A percentile compares a stretch with the other conserved stretches of the same genome.
Conservation (phyloP, 2,797 vertebrate species). For the Sebastes taczanowskii region DNA sequence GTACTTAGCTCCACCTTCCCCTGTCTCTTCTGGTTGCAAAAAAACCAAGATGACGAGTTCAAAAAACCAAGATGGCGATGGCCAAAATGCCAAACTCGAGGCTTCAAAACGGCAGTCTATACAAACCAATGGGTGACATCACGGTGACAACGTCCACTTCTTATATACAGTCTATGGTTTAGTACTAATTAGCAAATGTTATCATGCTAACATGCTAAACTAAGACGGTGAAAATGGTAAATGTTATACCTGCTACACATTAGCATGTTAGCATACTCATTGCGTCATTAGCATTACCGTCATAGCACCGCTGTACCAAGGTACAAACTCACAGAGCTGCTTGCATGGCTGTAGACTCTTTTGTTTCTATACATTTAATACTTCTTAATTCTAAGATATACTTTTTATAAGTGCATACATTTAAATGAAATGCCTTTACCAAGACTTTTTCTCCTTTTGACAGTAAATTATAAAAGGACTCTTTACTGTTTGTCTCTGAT, state of each 20-base stretch:
- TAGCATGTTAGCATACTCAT: neutral
- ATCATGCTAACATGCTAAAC: neutral
- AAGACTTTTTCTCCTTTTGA: neutral
- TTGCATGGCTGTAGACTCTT: no score
- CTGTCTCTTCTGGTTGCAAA: no score
- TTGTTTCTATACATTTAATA: no score
- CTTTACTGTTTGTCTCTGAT: neutral
- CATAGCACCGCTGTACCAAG: neutral
- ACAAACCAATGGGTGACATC: no score
- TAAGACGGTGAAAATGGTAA: neutral
- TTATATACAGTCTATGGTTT: no score
- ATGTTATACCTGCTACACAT: neutral
- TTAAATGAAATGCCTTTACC: neutral
- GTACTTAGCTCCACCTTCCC: no score
- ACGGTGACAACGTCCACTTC: no score
- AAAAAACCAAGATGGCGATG: no score
- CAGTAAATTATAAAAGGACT: neutral
- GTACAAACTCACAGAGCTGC: neutral
- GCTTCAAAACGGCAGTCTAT: no score
- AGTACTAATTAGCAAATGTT: neutral
- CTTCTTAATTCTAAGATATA: no score
- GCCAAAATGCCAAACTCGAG: no score
- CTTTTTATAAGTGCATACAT: neutral
- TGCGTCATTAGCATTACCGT: neutral
- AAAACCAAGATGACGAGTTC: no score